These are phyloP conservation scores for Lumbricus terrestris DNA, from an alignment of 2,888 invertebrate species.

Conservation along the genomic window DNA sequence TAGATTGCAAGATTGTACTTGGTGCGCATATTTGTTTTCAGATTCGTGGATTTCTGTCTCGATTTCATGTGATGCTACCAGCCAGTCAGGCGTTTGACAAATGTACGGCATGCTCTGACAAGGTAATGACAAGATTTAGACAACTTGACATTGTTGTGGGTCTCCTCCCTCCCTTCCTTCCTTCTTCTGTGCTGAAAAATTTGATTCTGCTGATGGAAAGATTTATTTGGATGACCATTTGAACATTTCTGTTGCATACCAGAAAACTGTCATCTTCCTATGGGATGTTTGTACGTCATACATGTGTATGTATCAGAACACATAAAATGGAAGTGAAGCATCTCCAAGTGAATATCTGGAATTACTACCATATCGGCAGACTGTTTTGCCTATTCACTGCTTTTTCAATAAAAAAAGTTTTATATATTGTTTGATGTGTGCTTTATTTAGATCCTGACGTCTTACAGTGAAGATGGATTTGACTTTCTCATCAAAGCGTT, in stretches of 20 bases:
- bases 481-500: slow-evolving; percentile 78
- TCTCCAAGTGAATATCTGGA: neutral
- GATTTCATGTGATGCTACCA: slow-evolving; percentile 78
- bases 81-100: slow-evolving; percentile 81
- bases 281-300: no score
- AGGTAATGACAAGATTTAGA: slow-evolving; percentile 20
- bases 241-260: neutral
- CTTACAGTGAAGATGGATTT: slow-evolving; percentile 63
- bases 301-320: neutral
- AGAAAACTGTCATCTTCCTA: neutral
- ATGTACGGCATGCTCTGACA: slow-evolving; percentile 82
- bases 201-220: no score
- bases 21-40: slow-evolving; percentile 43
- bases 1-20: neutral
- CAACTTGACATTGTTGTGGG: no score
- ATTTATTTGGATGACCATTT: neutral
- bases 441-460: slow-evolving; percentile 25
- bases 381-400: neutral
- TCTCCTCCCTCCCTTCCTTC: no score
- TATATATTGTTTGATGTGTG: neutral
- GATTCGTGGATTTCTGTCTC: slow-evolving; percentile 84
- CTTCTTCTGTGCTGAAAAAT: no score
- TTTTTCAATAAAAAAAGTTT: neutral
- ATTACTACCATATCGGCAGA: neutral
- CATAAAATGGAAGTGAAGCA: neutral